Base-by-base conservation (phyloP, 2,888 invertebrate genomes). In the Trichacis sp. region DNA sequence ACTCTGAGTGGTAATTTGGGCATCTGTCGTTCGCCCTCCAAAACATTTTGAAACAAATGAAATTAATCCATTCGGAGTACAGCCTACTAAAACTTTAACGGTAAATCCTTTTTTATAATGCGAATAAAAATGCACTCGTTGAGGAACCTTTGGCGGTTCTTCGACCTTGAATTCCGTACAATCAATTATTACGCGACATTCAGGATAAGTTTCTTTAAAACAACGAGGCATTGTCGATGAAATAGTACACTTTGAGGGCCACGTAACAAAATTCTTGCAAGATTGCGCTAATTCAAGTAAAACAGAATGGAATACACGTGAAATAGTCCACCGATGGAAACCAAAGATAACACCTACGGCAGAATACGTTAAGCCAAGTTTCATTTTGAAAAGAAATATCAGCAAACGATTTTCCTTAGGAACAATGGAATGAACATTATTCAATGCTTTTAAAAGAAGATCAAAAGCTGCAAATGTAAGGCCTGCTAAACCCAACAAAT, bases 131-230 rank as follows among this genome's bases (percentile, higher is more conserved):
- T 33, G 38, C 8, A 71, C 59, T 43, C 65, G 36, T 4, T 63
- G n/a, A 38, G 62, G 55, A 12, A 64, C 20, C 12, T 15, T 45
- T 1, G 55, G 9, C 9, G 69, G 63, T 24, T 57, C 49, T 38
- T 64, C 51, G 9, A 60, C 49, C 42, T 30, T 48, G 17, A 69
- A 49, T 51, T 71, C 68, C 2, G 71, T 68, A 12, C 65, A 64
- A 56, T 71, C 69, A 4, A 71, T 66, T n/a, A 71, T 71, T 1
- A 65, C 65, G 17, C 71, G 49, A 58, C 47, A 48, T 20, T 69
- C 54, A 3, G 15, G 9, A 52, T 62, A 69, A 8, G 40, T 9
- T 9, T 46, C 19, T 30, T 49, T 20, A 29, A 68, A 69, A 52
- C 29, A 12, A 1, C 45, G 11, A n/a, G 68, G 68, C 64, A 65